Conservation (phyloP, 2,888 invertebrate genomes). For the Uropetala carovei region DNA sequence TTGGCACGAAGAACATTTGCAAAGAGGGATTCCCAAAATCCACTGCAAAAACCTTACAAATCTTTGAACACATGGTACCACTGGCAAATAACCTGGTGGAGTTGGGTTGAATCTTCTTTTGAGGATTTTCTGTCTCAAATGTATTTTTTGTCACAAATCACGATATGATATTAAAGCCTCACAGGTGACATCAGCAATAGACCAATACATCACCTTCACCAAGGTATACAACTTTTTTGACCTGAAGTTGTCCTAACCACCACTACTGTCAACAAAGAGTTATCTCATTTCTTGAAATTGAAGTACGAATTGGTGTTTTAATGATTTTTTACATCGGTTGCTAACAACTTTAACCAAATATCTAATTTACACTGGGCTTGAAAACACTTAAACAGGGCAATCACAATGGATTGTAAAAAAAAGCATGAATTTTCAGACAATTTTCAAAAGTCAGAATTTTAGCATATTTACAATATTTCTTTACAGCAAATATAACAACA, state of each 20-base stretch:
- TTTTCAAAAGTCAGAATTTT: slow-evolving; percentile 56
- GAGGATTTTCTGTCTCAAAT: slow-evolving; percentile 27
- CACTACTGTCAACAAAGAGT: slow-evolving; percentile 47
- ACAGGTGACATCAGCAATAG: slow-evolving; percentile 52
- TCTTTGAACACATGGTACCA: slow-evolving; percentile 63
- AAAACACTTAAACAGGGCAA: slow-evolving; percentile 29
- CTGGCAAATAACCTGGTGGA: slow-evolving; percentile 45
- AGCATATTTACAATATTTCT: slow-evolving; percentile 57
- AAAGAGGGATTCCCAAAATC: slow-evolving; percentile 34
- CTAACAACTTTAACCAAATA: slow-evolving; percentile 44
- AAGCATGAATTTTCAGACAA: slow-evolving; percentile 57
- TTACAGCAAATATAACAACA: slow-evolving; percentile 63
- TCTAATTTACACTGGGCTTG: slow-evolving; percentile 41
- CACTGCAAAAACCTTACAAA: slow-evolving; percentile 48
- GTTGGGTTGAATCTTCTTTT: slow-evolving; percentile 42
- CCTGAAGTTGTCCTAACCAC: slow-evolving; percentile 34
- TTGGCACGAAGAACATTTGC: slow-evolving; percentile 59
- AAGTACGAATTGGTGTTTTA: slow-evolving; percentile 40
- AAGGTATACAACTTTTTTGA: slow-evolving; percentile 31
- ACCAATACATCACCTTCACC: slow-evolving; percentile 34
- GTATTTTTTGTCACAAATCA: slow-evolving; percentile 45
- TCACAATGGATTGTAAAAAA: slow-evolving; percentile 52
- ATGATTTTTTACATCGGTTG: background rate
- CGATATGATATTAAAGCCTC: slow-evolving; percentile 61
- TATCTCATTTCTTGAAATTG: slow-evolving; percentile 37